phyloP scores from a whole-genome alignment of 2,888 invertebrate genomes.

The Neuroscelio doddi region DNA sequence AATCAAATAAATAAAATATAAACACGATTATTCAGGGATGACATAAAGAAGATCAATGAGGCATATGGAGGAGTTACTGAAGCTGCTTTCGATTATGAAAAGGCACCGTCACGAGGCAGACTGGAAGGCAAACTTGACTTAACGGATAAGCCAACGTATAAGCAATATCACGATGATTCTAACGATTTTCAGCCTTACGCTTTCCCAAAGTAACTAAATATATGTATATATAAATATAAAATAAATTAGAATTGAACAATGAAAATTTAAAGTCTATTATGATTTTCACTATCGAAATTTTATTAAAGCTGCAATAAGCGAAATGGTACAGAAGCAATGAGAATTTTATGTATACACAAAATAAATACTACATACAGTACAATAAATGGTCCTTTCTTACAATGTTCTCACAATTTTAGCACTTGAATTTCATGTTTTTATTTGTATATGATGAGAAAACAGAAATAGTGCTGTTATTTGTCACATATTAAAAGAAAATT shows the following conservation, averaged over 20 bases:
- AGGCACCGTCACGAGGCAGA: conserved; percentile 86
- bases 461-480: too few species aligned
- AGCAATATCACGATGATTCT: conserved; percentile 72
- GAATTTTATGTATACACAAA: conserved; percentile 1
- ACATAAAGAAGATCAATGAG: conserved; percentile 79
- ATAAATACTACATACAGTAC: background rate
- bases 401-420: too few species aligned
- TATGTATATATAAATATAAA: conserved; percentile 3
- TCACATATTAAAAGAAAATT: too few species aligned
- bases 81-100: conserved; percentile 82
- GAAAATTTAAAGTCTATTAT: conserved; percentile 8
- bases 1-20: conserved; percentile 8
- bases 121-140: conserved; percentile 88
- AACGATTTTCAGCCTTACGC: conserved; percentile 82
- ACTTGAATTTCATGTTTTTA: too few species aligned
- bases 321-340: background rate
- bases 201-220: conserved; percentile 61
- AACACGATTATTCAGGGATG: conserved; percentile 74
- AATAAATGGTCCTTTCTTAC: background rate
- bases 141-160: conserved; percentile 77
- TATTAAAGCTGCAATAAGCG: background rate
- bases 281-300: conserved; percentile 17
- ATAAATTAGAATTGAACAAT: conserved; percentile 16
- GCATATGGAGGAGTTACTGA: conserved; percentile 78
- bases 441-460: too few species aligned